phyloP scores from a whole-genome alignment of 2,113 vertebrate genomes.

The Telmatochromis sp. region DNA sequence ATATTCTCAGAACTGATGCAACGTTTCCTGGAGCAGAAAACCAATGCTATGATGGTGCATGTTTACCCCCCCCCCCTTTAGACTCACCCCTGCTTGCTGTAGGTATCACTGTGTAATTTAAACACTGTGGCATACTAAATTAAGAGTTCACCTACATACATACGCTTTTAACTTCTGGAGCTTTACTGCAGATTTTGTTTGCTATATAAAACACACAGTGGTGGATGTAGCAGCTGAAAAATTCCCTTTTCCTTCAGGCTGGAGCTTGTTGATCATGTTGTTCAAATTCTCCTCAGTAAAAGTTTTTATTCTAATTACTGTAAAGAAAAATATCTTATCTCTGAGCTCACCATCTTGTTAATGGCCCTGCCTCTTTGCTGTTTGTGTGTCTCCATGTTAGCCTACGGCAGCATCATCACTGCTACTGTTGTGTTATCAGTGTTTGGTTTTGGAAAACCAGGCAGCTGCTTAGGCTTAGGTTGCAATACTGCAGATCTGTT shows the following conservation, averaged over 20 bases:
- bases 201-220: accelerated
- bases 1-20: neutral
- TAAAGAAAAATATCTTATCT: neutral
- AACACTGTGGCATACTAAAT: neutral
- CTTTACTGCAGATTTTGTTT: neutral
- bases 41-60: neutral
- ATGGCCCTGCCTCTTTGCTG: neutral
- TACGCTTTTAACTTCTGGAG: neutral
- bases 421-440: neutral
- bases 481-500: neutral
- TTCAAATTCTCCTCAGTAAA: neutral
- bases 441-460: neutral
- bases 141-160: neutral
- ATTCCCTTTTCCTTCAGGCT: neutral
- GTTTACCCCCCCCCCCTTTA: neutral
- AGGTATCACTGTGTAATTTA: neutral
- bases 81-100: neutral
- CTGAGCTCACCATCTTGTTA: neutral
- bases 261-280: neutral
- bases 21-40: neutral
- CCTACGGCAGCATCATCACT: neutral
- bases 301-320: accelerated
- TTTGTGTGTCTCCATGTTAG: neutral
- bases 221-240: neutral
- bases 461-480: neutral